Evolutionary conservation across 2,888 invertebrate genomes (phyloP).

Genomic region (Mimas tiliae): DNA sequence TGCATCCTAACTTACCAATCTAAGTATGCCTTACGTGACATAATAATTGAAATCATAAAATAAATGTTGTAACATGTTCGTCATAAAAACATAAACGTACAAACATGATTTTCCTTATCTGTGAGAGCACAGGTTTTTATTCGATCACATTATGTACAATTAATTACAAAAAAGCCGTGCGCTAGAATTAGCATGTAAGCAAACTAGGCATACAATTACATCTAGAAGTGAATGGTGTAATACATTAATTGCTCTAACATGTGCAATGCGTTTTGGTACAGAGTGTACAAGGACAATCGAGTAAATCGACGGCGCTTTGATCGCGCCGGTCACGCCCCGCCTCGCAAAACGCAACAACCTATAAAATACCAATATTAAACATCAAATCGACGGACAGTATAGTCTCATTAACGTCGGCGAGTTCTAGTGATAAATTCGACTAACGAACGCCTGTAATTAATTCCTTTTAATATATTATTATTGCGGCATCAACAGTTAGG

Average conservation of each 20-base stretch:
- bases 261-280: constrained; percentile 11
- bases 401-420: constrained; percentile 2
- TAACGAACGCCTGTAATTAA: constrained; percentile 18
- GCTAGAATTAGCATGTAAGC: constrained; percentile 15
- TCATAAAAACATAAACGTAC: not conserved
- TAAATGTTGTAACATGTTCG: not conserved
- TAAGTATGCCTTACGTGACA: not conserved
- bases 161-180: constrained; percentile 17
- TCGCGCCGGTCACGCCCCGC: constrained; percentile 9
- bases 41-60: not conserved
- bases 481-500: constrained; percentile 18
- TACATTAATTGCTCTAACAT: constrained; percentile 13
- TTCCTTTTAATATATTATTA: constrained; percentile 21
- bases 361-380: constrained; percentile 17
- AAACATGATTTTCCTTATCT: not conserved
- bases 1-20: not conserved
- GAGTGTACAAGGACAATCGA: constrained; percentile 20
- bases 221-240: constrained; percentile 12
- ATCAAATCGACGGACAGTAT: constrained; percentile 15
- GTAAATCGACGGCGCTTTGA: constrained; percentile 19
- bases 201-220: constrained; percentile 12
- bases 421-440: constrained; percentile 20
- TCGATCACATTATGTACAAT: not conserved
- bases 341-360: constrained; percentile 18
- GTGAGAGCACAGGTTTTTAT: not conserved